Evolutionary conservation across 2,113 vertebrate species (phyloP).

Genomic region (Ochotona curzoniae): DNA sequence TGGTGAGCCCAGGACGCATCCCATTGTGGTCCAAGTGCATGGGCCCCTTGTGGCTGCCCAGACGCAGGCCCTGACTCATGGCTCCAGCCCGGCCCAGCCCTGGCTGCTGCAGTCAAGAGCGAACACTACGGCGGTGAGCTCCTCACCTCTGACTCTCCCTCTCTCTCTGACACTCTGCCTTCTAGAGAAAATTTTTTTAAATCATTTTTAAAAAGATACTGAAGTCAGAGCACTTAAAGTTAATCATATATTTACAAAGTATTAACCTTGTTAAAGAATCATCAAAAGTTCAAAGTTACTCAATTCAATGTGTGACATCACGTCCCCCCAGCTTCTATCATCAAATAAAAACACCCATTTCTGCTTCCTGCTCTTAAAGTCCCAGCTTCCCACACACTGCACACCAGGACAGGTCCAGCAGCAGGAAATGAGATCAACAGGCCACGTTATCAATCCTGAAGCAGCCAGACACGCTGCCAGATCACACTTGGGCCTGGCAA

Average conservation of each 20-base stretch:
- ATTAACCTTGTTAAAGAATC: neutral
- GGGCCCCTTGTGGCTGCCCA: no score
- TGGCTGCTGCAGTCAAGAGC: no score
- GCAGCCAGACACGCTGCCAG: neutral
- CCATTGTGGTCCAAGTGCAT: no score
- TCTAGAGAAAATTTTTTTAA: no score
- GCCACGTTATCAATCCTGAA: neutral
- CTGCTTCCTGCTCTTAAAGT: neutral
- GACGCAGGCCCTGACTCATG: no score
- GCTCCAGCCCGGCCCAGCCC: no score
- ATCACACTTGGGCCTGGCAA: neutral
- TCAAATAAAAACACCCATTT: neutral
- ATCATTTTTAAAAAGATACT: no score
- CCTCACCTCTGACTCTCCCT: no score
- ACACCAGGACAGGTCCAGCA: neutral
- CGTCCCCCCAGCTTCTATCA: neutral
- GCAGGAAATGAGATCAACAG: neutral
- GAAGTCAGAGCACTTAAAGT: neutral
- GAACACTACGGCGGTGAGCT: no score
- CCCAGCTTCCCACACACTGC: neutral
- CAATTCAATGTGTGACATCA: neutral
- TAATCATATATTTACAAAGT: neutral
- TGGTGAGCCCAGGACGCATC: no score
- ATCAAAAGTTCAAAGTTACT: neutral
- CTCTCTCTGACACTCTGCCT: no score